Conservation (phyloP, 2,113 vertebrate species). For the Percopsis transmontana region DNA sequence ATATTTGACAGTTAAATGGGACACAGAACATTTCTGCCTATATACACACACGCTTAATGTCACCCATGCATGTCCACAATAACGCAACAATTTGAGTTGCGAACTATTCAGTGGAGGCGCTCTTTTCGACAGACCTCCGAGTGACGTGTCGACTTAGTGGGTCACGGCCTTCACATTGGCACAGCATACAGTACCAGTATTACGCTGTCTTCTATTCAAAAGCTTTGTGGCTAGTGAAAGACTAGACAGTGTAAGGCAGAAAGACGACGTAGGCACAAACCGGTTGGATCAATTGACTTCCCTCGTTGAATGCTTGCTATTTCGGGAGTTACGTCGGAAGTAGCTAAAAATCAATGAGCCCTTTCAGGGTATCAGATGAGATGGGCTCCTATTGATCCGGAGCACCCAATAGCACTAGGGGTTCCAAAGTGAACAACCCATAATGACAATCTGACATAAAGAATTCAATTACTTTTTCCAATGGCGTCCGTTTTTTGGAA, state of each 20-base stretch:
- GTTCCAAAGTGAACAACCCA: neutral
- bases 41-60: no score
- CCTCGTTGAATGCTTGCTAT: neutral
- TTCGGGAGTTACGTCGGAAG: neutral
- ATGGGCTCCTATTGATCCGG: conserved; percentile 33
- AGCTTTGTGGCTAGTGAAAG: neutral
- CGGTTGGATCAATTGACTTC: conserved; percentile 1
- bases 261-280: neutral
- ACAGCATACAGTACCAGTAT: no score
- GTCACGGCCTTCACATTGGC: no score
- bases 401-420: neutral
- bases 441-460: conserved; percentile 4
- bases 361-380: conserved; percentile 18
- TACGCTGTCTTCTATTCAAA: neutral
- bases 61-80: no score
- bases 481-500: no score
- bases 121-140: no score
- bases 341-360: conserved; percentile 2
- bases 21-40: no score
- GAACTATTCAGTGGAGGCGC: no score
- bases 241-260: neutral
- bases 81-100: no score
- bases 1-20: no score
- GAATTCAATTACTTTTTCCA: neutral
- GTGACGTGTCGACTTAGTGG: no score